phyloP scores from a whole-genome alignment of 1,140 invertebrate genomes.

The Eriocheir sinensis region DNA sequence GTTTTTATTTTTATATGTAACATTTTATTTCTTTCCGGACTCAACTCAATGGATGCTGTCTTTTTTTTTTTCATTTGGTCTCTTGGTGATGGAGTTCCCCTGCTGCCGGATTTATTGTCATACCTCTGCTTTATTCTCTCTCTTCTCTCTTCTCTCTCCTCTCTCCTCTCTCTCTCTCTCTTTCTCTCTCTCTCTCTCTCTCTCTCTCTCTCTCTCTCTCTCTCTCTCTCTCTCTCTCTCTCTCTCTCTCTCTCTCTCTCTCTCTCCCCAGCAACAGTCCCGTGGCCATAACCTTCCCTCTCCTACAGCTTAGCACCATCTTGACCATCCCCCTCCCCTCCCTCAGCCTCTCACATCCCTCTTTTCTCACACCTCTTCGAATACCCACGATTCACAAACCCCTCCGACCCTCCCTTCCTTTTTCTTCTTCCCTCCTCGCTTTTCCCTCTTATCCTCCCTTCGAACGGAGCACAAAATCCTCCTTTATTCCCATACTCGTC shows the following conservation, averaged over 20 bases:
- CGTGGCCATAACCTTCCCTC: neutral
- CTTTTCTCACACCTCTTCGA: constrained; percentile 13
- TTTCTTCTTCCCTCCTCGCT: neutral
- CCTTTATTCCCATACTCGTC: neutral
- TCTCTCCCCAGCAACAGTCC: neutral
- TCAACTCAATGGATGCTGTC: neutral
- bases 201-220: neutral
- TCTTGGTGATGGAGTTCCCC: neutral
- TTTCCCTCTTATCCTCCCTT: constrained; percentile 9
- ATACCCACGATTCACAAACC: constrained; percentile 23
- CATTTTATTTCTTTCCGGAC: neutral
- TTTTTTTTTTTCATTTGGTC: neutral
- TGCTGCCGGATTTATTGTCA: neutral
- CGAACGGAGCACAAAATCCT: neutral
- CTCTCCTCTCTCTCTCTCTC: too few species aligned
- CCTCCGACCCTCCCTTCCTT: neutral
- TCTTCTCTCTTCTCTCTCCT: too few species aligned
- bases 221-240: constrained; percentile 22
- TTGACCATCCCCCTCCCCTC: neutral
- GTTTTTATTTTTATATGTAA: neutral
- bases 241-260: constrained; percentile 17
- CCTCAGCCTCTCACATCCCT: neutral
- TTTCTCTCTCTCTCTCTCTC: too few species aligned
- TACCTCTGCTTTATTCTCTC: neutral
- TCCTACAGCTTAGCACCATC: neutral